phyloP scores from a whole-genome alignment of 2,797 vertebrate genomes.

The Halcyon badia region DNA sequence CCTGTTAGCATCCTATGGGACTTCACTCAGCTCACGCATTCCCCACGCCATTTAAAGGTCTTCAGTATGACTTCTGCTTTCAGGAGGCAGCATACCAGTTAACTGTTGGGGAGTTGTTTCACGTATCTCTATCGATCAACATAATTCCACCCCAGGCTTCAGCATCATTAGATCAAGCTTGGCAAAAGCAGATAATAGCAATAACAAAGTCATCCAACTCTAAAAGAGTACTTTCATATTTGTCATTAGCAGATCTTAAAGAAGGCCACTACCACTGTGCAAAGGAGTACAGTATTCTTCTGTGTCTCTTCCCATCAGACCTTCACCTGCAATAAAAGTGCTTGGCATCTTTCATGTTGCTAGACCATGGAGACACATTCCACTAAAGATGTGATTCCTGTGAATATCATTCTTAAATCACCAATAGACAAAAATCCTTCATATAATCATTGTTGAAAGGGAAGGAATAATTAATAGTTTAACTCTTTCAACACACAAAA shows the following conservation, averaged over 20 bases:
- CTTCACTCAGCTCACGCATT: rapidly evolving
- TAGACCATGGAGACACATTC: neutral
- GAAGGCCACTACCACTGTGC: neutral
- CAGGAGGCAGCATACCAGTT: neutral
- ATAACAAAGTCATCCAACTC: neutral
- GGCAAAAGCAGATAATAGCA: neutral
- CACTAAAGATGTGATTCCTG: neutral
- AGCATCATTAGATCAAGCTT: neutral
- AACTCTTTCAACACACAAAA: neutral
- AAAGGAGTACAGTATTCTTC: neutral
- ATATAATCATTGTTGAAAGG: neutral
- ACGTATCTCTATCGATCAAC: neutral
- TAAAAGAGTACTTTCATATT: neutral
- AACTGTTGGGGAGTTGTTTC: neutral
- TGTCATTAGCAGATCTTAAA: neutral
- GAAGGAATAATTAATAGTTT: neutral
- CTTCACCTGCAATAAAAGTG: neutral
- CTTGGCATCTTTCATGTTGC: neutral
- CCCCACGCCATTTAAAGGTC: neutral
- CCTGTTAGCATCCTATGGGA: neutral
- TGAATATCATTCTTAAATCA: neutral
- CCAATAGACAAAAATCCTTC: neutral
- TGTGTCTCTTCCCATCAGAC: neutral
- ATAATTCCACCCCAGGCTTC: neutral
- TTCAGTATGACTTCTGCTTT: neutral